Evolutionary conservation across 2,797 vertebrate species (phyloP).

Genomic region (Morelia viridis): DNA sequence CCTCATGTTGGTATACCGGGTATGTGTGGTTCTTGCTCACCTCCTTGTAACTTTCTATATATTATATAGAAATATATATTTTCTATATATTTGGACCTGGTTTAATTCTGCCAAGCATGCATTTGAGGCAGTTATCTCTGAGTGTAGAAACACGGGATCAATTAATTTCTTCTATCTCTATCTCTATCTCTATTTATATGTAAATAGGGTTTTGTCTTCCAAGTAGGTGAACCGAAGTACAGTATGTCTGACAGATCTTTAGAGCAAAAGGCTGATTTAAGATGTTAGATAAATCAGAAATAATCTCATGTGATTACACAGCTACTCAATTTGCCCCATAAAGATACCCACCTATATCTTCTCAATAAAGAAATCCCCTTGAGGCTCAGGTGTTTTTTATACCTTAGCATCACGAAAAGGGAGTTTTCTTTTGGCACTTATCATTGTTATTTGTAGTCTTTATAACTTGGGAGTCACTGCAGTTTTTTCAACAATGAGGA

Average conservation of each 20-base stretch:
- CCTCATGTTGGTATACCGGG: background rate
- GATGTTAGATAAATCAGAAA: background rate
- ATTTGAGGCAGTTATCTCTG: background rate
- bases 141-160: background rate
- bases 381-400: background rate
- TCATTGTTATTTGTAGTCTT: background rate
- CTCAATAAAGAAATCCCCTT: background rate
- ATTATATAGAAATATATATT: too few relatives aligned
- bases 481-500: background rate
- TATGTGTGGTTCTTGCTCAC: too few relatives aligned
- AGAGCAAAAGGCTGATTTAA: background rate
- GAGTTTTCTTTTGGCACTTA: slow-evolving; percentile 15
- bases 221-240: background rate
- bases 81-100: background rate
- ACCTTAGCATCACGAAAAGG: background rate
- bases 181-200: background rate
- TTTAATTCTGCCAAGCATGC: background rate
- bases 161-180: background rate
- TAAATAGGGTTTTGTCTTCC: background rate
- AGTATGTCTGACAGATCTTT: background rate
- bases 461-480: slow-evolving; percentile 1
- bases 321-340: background rate
- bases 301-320: background rate
- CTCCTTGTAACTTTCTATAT: background rate
- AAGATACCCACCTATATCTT: background rate